Conservation (phyloP, 1,140 invertebrate species). For the Xylocopa sonorina region DNA sequence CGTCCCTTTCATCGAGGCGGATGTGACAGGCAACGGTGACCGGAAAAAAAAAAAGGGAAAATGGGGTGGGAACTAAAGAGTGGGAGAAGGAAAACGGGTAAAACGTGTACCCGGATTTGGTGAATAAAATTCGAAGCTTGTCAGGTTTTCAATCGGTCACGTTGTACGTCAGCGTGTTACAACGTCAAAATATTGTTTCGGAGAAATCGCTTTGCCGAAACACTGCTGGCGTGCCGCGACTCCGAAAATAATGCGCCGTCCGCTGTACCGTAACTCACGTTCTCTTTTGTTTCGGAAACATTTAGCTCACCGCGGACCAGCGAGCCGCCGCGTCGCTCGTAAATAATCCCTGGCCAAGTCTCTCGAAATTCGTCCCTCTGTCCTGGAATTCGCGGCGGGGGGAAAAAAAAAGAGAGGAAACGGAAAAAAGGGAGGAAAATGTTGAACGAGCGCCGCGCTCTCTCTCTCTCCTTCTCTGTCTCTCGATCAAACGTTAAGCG, state of each 20-base stretch:
- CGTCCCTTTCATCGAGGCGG: background rate
- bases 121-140: slow-evolving; percentile 34
- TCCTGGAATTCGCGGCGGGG: background rate
- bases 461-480: background rate
- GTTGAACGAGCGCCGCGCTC: no score
- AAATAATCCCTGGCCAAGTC: slow-evolving; percentile 19
- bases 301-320: slow-evolving; percentile 24
- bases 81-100: no score
- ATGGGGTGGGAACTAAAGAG: no score
- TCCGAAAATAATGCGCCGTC: slow-evolving; percentile 42
- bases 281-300: slow-evolving; percentile 43
- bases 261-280: slow-evolving; percentile 13
- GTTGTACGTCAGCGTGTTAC: slow-evolving; percentile 35
- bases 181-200: slow-evolving; percentile 52
- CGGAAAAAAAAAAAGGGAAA: background rate
- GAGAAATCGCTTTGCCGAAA: slow-evolving; percentile 40
- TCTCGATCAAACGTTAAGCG: background rate
- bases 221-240: slow-evolving; percentile 20
- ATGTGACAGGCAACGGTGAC: background rate
- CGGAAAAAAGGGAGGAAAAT: background rate
- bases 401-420: background rate
- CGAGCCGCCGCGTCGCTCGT: slow-evolving; percentile 1
- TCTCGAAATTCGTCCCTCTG: background rate
- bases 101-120: slow-evolving; percentile 10
- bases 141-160: slow-evolving; percentile 39